Evolutionary conservation across 2,888 invertebrate species (phyloP).

Genomic region (Aquatica leii): DNA sequence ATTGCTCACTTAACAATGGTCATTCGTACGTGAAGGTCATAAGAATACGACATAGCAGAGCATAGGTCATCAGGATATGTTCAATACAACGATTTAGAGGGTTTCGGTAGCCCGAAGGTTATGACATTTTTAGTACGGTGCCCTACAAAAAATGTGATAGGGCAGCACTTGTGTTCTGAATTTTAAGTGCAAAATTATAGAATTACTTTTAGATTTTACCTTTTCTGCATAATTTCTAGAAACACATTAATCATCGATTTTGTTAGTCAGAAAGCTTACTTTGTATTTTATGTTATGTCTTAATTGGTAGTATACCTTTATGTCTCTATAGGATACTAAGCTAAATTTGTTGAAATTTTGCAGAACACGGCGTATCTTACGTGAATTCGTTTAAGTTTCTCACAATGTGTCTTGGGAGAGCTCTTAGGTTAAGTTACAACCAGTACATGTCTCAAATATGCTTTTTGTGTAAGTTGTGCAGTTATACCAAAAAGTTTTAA

Average conservation of each 20-base stretch:
- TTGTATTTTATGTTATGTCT: slow-evolving; percentile 14
- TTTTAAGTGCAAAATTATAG: slow-evolving; percentile 48
- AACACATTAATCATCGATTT: background rate
- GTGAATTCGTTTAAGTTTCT: slow-evolving; percentile 34
- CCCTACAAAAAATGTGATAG: slow-evolving; percentile 44
- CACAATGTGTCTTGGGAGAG: slow-evolving; percentile 50
- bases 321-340: slow-evolving; percentile 27
- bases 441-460: slow-evolving; percentile 45
- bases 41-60: slow-evolving; percentile 40
- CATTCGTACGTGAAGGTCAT: slow-evolving; percentile 46
- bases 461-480: slow-evolving; percentile 20
- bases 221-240: background rate
- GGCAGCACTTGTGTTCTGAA: slow-evolving; percentile 45
- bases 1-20: slow-evolving; percentile 45
- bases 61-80: slow-evolving; percentile 49
- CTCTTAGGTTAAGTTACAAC: slow-evolving; percentile 50
- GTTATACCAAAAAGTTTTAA: slow-evolving; percentile 6
- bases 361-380: slow-evolving; percentile 28
- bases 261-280: background rate
- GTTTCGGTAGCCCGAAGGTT: slow-evolving; percentile 48
- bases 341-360: slow-evolving; percentile 27
- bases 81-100: slow-evolving; percentile 49
- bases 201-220: slow-evolving; percentile 28
- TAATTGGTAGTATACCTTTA: slow-evolving; percentile 18
- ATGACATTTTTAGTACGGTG: slow-evolving; percentile 46